Percentiles rank a stretch among this genome's conserved stretches.
Conservation (phyloP, 2,888 invertebrate genomes). For the Acleris holmiana region DNA sequence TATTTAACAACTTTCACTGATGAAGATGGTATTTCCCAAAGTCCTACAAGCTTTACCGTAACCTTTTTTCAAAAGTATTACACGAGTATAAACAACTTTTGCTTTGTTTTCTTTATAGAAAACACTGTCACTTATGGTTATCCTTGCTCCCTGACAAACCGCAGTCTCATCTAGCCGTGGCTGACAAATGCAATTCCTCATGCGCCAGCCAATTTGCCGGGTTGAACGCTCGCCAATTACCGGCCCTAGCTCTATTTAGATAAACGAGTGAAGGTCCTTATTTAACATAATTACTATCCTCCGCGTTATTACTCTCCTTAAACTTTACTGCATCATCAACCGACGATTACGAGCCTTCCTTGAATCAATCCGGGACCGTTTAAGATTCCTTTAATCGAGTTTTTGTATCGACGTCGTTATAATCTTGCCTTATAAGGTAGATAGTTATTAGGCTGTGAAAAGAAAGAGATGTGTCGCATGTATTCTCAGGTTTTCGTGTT, state of each 20-base stretch:
- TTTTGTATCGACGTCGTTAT: slow-evolving; percentile 24
- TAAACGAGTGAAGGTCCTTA: slow-evolving; percentile 60
- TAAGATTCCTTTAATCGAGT: slow-evolving; percentile 22
- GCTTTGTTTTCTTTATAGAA: too few relatives aligned
- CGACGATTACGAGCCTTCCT: slow-evolving; percentile 52
- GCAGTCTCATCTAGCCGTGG: neutral
- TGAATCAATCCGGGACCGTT: slow-evolving; percentile 44
- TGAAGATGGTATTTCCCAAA: too few relatives aligned
- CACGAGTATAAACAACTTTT: too few relatives aligned
- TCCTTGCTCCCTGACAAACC: neutral
- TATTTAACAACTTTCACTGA: too few relatives aligned
- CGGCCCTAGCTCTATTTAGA: slow-evolving; percentile 70
- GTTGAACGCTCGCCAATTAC: slow-evolving; percentile 73
- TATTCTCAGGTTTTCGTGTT: slow-evolving; percentile 7
- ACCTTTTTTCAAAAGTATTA: too few relatives aligned
- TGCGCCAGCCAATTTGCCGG: slow-evolving; percentile 33
- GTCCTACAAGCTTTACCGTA: too few relatives aligned
- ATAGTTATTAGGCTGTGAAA: slow-evolving; percentile 25
- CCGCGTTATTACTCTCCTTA: slow-evolving; percentile 62
- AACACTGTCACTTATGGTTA: neutral
- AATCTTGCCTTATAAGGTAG: slow-evolving; percentile 15
- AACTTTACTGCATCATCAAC: slow-evolving; percentile 63
- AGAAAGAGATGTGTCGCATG: slow-evolving; percentile 5
- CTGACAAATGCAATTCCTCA: slow-evolving; percentile 25
- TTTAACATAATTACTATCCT: slow-evolving; percentile 69